A percentile compares a stretch with the other conserved stretches of the same genome.
Evolutionary conservation across 1,140 invertebrate species (phyloP).

Genomic region (Solenopsis invicta): DNA sequence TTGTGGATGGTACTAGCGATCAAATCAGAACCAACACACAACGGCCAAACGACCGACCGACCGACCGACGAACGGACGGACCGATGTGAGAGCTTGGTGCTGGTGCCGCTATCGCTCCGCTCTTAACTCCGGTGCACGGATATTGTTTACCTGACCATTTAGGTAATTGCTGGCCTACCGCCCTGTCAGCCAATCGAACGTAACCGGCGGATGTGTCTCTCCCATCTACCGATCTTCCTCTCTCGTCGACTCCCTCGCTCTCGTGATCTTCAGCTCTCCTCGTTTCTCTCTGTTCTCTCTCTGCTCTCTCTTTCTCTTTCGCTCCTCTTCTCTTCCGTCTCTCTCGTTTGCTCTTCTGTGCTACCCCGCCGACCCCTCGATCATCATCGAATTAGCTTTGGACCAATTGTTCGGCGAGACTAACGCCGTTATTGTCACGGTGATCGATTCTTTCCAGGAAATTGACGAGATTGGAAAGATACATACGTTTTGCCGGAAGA

Average conservation of each 20-base stretch:
- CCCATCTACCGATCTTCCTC: conserved; percentile 76
- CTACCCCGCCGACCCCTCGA: conserved; percentile 25
- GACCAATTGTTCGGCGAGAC: conserved; percentile 67
- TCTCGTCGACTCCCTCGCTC: conserved; percentile 2
- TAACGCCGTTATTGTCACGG: conserved; percentile 54
- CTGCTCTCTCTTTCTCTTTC: neutral
- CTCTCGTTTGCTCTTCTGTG: neutral
- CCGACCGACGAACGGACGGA: conserved; percentile 35
- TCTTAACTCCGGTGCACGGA: conserved; percentile 84
- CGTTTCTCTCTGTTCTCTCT: neutral
- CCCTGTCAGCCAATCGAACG: conserved; percentile 84
- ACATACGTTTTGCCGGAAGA: conserved; percentile 34
- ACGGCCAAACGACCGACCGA: conserved; percentile 51
- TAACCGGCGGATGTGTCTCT: conserved; percentile 81
- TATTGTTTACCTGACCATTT: conserved; percentile 87
- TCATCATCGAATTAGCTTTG: conserved; percentile 73
- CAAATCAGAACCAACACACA: conserved; percentile 50
- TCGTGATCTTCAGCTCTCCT: conserved; percentile 19
- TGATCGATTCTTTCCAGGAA: conserved; percentile 74
- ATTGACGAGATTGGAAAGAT: conserved; percentile 61
- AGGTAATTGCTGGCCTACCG: conserved; percentile 87
- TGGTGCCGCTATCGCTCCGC: conserved; percentile 72
- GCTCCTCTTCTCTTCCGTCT: neutral
- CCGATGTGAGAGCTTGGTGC: conserved; percentile 53
- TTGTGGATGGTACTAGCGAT: conserved; percentile 32